phyloP scores from a whole-genome alignment of 2,888 invertebrate species.

The Artemia sp. region DNA sequence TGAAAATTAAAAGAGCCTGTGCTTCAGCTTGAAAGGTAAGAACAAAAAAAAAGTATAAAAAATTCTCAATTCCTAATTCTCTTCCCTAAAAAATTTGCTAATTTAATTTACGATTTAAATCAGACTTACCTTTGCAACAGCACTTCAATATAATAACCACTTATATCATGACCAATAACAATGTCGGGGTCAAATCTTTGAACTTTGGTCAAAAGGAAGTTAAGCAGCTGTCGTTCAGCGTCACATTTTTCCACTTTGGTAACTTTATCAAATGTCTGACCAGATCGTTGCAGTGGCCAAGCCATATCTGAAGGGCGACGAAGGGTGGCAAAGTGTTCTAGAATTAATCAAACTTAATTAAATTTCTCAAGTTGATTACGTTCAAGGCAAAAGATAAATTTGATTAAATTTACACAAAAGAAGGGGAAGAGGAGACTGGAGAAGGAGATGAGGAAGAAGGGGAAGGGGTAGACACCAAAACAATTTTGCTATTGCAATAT shows the following conservation, averaged over 20 bases:
- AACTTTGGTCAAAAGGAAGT: constrained; percentile 66
- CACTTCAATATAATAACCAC: constrained; percentile 72
- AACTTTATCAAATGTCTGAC: constrained; percentile 40
- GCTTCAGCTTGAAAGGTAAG: no score
- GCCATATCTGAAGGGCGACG: constrained; percentile 57
- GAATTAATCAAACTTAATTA: constrained; percentile 29
- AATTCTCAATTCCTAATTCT: no score
- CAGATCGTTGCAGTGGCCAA: constrained; percentile 46
- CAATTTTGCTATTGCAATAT: no score
- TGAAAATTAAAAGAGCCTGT: no score
- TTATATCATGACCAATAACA: constrained; percentile 79
- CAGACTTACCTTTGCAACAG: constrained; percentile 61
- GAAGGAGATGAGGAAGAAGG: no score
- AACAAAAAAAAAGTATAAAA: no score
- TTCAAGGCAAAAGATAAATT: no score
- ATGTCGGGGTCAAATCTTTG: constrained; percentile 81
- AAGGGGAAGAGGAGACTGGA: no score
- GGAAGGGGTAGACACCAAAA: no score
- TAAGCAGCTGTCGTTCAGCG: constrained; percentile 68
- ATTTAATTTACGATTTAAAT: no score
- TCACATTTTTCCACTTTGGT: constrained; percentile 59
- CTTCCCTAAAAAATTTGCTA: no score
- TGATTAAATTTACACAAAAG: no score
- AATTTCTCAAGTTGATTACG: constrained; percentile 14
- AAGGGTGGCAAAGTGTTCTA: constrained; percentile 41